Percentiles rank a stretch among this genome's conserved stretches.
phyloP scores from a whole-genome alignment of 2,113 vertebrate species.

The Amblyopsis rosae region DNA sequence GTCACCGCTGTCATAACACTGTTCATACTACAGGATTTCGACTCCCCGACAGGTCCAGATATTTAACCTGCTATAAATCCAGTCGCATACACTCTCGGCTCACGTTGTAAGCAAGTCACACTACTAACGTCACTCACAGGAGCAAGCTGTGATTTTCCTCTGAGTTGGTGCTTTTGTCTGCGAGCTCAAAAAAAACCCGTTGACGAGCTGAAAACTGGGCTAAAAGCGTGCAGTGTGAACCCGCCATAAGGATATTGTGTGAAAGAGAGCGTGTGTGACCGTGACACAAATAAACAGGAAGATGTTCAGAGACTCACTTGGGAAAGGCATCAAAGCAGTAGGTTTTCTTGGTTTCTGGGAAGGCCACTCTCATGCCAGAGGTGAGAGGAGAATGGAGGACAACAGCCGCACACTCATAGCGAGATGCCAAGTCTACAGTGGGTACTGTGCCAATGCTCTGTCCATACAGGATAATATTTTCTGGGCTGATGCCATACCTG shows the following conservation, averaged over 20 bases:
- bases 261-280: not conserved
- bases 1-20: too few relatives aligned
- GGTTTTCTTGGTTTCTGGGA: slow-evolving; percentile 96
- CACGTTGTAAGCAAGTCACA: too few relatives aligned
- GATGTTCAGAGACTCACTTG: slow-evolving; percentile 80
- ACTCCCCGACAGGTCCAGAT: too few relatives aligned
- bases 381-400: slow-evolving; percentile 93
- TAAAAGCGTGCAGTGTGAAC: too few relatives aligned
- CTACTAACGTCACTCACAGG: too few relatives aligned
- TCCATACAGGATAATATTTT: slow-evolving; percentile 93
- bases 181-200: too few relatives aligned
- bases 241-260: not conserved
- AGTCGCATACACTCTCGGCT: too few relatives aligned
- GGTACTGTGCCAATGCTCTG: slow-evolving; percentile 96
- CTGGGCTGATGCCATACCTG: slow-evolving; percentile 93
- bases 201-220: too few relatives aligned
- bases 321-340: slow-evolving; percentile 97
- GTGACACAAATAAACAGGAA: not conserved
- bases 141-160: too few relatives aligned
- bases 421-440: slow-evolving; percentile 91
- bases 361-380: slow-evolving; percentile 95
- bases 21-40: too few relatives aligned
- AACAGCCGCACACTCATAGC: slow-evolving; percentile 93
- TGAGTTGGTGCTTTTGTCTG: too few relatives aligned
- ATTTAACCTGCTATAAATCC: too few relatives aligned